Percentiles rank a stretch among this genome's conserved stretches.
Conservation (phyloP, 2,113 vertebrate species). For the Prietella phreatophila region DNA sequence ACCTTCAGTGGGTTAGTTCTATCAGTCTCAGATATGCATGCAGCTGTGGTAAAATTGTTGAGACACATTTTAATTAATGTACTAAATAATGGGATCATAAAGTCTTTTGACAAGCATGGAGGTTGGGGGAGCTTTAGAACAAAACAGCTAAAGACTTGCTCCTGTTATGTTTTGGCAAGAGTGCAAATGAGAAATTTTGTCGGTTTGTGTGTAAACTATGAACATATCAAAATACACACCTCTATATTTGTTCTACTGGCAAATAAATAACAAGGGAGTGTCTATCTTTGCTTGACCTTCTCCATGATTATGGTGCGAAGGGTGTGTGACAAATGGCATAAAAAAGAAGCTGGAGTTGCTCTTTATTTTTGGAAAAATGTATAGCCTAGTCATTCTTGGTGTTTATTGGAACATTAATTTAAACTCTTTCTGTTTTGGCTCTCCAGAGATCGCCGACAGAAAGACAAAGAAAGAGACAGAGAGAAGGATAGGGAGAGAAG, state of each 20-base stretch:
- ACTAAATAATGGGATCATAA: neutral
- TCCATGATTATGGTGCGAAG: neutral
- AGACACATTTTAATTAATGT: neutral
- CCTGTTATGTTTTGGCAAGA: neutral
- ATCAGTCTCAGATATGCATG: neutral
- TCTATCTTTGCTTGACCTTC: neutral
- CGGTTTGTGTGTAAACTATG: neutral
- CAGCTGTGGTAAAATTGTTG: neutral
- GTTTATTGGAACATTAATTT: neutral
- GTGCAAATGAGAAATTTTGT: neutral
- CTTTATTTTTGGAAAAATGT: neutral
- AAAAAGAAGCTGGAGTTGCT: neutral
- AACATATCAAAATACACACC: neutral
- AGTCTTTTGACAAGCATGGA: neutral
- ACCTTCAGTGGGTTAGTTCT: neutral
- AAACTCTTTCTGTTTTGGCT: conserved; percentile 2
- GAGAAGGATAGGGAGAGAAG: conserved; percentile 74
- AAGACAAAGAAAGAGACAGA: conserved; percentile 80
- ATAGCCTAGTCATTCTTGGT: neutral
- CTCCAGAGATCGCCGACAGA: conserved; percentile 84
- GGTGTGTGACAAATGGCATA: neutral
- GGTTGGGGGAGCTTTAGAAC: neutral
- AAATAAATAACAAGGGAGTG: neutral
- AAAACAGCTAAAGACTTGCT: neutral
- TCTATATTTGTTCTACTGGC: neutral